Evolutionary conservation across 64 coral and sea anemone species (phyloP), one percentile per base, ranked within the genome.

Genomic region (Porites lutea): DNA sequence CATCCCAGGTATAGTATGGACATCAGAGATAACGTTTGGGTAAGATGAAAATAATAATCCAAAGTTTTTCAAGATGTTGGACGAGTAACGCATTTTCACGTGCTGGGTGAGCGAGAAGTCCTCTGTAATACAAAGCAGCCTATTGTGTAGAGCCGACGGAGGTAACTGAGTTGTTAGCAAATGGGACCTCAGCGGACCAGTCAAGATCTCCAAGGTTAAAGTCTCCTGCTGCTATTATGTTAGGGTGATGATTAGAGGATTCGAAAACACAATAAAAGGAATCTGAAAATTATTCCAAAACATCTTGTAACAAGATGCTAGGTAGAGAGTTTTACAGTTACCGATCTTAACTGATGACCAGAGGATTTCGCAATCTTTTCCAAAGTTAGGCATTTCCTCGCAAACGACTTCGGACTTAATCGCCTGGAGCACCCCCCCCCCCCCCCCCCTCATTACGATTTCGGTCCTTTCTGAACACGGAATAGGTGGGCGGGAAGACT

Each of bases 141-240:
- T 37, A 37, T 37, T 37, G 27, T 37, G 27, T 37, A 37, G 27
- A 37, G 27, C 27, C 27, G 27, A 37, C 27, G 27, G 27, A 1
- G 27, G 27, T 37, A 37, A 37, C 27, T 37, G 27, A 37, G 27
- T 37, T 37, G 27, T 37, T 37, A 37, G 75, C 37, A 62, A 60
- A 79, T 65, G 73, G 88, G 77, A 47, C 72, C 49, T 89, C 88
- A 12, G 88, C 43, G 48, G 58, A 78, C 88, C 88, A 79, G 52
- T 89, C 60, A 60, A 89, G 79, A 67, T 89, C 87, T 1, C 72
- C 87, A 13, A 75, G 62, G 21, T 89, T 77, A 46, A 89, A 89
- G 75, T 89, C 87, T 6, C 87, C 87, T 59, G 72, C 87, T 27
- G 59, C 57, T 46, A 89, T 74, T 76, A 89, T 89, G 60, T 47